Conservation (phyloP, 2,888 invertebrate species). For the Lycaena phlaeas region DNA sequence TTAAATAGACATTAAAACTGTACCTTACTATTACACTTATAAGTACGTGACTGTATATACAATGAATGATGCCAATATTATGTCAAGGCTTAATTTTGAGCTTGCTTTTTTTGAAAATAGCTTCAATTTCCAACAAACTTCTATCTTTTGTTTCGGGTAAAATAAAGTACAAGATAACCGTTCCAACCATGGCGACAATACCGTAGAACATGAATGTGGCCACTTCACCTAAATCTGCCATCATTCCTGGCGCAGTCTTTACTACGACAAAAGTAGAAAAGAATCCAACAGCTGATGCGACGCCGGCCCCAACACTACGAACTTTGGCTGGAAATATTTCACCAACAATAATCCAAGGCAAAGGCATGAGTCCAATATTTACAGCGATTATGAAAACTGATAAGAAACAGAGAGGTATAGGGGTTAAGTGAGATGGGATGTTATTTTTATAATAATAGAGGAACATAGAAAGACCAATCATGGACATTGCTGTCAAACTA, state of each 20-base stretch:
- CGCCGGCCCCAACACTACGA: slow-evolving; percentile 2
- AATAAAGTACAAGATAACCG: background rate
- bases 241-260: slow-evolving; percentile 1
- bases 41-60: too few relatives aligned
- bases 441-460: background rate
- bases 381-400: background rate
- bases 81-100: too few relatives aligned
- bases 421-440: background rate
- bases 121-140: background rate
- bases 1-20: too few relatives aligned
- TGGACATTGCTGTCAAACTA: background rate
- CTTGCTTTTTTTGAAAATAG: background rate
- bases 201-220: background rate
- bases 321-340: background rate
- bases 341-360: slow-evolving; percentile 1
- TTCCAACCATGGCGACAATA: background rate
- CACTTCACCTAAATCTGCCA: background rate
- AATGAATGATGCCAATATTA: too few relatives aligned
- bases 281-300: background rate
- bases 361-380: slow-evolving; percentile 1
- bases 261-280: background rate
- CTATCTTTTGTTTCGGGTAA: background rate
- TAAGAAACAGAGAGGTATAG: background rate
- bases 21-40: too few relatives aligned
- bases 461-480: background rate